A percentile compares a stretch with the other conserved stretches of the same genome.
phyloP scores from a whole-genome alignment of 2,797 vertebrate species.

The Siniperca scherzeri region DNA sequence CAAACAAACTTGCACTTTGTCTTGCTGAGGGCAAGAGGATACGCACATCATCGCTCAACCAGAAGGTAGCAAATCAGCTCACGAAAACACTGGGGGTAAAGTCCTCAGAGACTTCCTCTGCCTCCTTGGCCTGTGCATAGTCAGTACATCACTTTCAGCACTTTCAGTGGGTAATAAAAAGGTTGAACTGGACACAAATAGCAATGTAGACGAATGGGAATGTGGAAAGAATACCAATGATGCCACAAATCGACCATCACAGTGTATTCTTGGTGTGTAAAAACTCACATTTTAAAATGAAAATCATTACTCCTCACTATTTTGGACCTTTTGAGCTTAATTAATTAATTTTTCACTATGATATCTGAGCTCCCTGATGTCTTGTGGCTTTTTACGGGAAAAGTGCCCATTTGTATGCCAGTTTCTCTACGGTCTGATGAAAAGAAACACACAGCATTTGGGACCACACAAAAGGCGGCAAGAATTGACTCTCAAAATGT shows the following conservation, averaged over 20 bases:
- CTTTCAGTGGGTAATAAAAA: constrained; percentile 40
- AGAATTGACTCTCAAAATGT: background rate
- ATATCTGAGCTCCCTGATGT: background rate
- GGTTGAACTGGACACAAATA: constrained; percentile 28
- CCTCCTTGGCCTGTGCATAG: constrained; percentile 18
- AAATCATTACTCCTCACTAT: background rate
- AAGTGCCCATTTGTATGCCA: background rate
- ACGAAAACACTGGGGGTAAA: constrained; percentile 24
- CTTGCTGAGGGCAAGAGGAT: constrained; percentile 56
- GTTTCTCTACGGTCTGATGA: background rate
- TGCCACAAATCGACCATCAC: background rate
- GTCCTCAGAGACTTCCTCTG: constrained; percentile 40
- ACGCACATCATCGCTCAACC: constrained; percentile 49
- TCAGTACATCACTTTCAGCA: constrained; percentile 40
- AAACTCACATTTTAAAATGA: constrained; percentile 5
- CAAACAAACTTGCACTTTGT: constrained; percentile 75
- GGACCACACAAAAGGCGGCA: constrained; percentile 6
- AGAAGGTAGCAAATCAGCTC: constrained; percentile 48
- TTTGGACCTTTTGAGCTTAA: background rate
- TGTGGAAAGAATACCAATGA: constrained; percentile 32
- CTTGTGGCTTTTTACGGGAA: background rate
- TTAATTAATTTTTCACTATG: background rate
- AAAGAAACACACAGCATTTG: background rate
- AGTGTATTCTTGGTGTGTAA: background rate
- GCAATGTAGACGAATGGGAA: constrained; percentile 7